Evolutionary conservation across 1,140 invertebrate genomes (phyloP).

Genomic region (Zaprionus inermis): DNA sequence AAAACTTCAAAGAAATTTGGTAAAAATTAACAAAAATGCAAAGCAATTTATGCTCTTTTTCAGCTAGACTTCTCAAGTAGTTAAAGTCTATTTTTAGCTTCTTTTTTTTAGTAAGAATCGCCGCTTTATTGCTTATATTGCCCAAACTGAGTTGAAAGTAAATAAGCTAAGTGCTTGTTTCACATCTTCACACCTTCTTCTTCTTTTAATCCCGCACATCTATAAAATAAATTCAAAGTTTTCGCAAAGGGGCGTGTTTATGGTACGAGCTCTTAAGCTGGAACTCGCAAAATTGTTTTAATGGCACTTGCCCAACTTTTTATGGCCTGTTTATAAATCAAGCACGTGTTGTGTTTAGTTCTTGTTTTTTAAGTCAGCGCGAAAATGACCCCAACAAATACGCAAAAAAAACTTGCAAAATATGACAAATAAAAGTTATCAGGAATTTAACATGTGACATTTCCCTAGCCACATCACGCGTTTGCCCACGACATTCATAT

Average conservation of each 20-base stretch:
- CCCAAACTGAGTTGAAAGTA: background rate
- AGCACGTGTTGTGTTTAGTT: conserved; percentile 10
- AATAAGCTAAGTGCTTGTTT: conserved; percentile 5
- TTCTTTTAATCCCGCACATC: background rate
- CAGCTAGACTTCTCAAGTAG: background rate
- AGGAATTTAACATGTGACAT: conserved; percentile 14
- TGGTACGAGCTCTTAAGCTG: conserved; percentile 14
- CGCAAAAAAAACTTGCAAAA: conserved; percentile 16
- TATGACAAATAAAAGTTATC: conserved; percentile 22
- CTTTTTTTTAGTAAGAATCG: background rate
- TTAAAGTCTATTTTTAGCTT: background rate
- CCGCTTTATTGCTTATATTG: too few species aligned
- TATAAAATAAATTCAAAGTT: conserved; percentile 28
- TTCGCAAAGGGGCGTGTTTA: background rate
- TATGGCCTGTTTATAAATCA: conserved; percentile 27
- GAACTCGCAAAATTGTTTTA: conserved; percentile 19
- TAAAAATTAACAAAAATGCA: background rate
- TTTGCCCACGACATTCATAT: conserved; percentile 7
- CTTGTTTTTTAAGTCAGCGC: background rate
- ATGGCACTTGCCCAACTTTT: conserved; percentile 38
- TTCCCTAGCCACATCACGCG: conserved; percentile 1
- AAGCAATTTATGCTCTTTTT: background rate
- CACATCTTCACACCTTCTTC: conserved; percentile 13
- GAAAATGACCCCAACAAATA: background rate
- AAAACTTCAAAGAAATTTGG: background rate